Percentiles rank a stretch among this genome's conserved stretches.
Evolutionary conservation across 2,888 invertebrate genomes (phyloP).

Genomic region (Andrena minutula): DNA sequence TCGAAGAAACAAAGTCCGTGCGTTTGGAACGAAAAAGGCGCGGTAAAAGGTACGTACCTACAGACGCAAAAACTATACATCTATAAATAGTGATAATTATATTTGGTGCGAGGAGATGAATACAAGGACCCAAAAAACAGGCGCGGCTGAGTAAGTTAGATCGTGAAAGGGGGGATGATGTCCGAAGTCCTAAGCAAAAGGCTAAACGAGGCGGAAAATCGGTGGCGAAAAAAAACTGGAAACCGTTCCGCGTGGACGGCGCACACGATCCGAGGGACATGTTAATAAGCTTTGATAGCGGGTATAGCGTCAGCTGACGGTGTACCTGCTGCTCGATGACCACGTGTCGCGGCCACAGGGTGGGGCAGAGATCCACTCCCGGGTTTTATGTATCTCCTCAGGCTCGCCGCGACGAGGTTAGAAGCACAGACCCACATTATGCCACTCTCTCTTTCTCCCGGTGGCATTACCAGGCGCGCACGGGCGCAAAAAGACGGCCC

Average conservation of each 20-base stretch:
- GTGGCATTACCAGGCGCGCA: slow-evolving; percentile 26
- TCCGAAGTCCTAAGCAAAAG: background rate
- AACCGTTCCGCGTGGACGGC: slow-evolving; percentile 31
- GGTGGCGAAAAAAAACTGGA: slow-evolving; percentile 5
- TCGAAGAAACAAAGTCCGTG: too few species aligned
- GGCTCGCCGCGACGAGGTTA: slow-evolving; percentile 18
- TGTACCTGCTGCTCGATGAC: slow-evolving; percentile 67
- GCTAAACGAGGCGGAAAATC: slow-evolving; percentile 6
- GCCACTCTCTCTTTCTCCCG: slow-evolving; percentile 44
- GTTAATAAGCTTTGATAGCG: slow-evolving; percentile 66
- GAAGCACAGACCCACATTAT: slow-evolving; percentile 37
- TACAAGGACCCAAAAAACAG: too few species aligned
- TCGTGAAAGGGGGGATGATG: too few species aligned
- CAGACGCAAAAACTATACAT: background rate
- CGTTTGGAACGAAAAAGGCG: background rate
- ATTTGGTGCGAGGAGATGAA: background rate
- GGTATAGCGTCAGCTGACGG: slow-evolving; percentile 71
- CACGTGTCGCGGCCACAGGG: slow-evolving; percentile 73
- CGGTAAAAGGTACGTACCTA: background rate
- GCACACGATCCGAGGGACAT: slow-evolving; percentile 34
- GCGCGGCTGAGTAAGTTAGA: background rate
- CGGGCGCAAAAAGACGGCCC: slow-evolving; percentile 46
- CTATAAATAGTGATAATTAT: background rate
- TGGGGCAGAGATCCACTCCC: slow-evolving; percentile 51
- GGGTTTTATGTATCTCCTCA: slow-evolving; percentile 57